Conservation (phyloP, 2,113 vertebrate genomes). For the Carettochelys insculpta region DNA sequence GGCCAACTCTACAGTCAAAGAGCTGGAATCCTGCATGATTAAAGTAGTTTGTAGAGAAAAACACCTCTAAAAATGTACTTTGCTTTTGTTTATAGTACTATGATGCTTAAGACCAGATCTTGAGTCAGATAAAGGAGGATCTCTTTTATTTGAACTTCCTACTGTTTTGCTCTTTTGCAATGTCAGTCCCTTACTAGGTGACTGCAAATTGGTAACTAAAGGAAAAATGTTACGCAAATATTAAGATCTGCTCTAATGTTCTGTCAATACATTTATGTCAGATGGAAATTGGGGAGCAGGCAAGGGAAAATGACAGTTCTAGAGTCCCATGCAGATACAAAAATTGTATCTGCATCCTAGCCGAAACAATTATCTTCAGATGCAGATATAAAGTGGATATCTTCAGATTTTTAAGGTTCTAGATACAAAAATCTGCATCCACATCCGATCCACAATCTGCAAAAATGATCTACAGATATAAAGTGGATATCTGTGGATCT, state of each 20-base stretch:
- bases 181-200: neutral
- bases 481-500: too few species aligned
- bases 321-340: too few species aligned
- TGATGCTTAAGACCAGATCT: neutral
- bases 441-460: too few species aligned
- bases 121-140: neutral
- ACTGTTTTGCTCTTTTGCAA: neutral
- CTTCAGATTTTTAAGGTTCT: too few species aligned
- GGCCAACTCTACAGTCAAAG: neutral
- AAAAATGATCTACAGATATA: too few species aligned
- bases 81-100: neutral
- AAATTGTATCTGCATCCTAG: too few species aligned
- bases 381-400: too few species aligned
- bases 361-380: too few species aligned
- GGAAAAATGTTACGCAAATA: neutral
- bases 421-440: too few species aligned
- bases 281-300: neutral
- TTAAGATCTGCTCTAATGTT: neutral
- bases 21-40: neutral
- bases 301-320: neutral
- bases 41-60: neutral
- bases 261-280: neutral
- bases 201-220: neutral
- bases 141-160: neutral
- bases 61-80: neutral